Base-by-base conservation (phyloP, 2,797 vertebrate genomes). In the Sorex maritimensis region DNA sequence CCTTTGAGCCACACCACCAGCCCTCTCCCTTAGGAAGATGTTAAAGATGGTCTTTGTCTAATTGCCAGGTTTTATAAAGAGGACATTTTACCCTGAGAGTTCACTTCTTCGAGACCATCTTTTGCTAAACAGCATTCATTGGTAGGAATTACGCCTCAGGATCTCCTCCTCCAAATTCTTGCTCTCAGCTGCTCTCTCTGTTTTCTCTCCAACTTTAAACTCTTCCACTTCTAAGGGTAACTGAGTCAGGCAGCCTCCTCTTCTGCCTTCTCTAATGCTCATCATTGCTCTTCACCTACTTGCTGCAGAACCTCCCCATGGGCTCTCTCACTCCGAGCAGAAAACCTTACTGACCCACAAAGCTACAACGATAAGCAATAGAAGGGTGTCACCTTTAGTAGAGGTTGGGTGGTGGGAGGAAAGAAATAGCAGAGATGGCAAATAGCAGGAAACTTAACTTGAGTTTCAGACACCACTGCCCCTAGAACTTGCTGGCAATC, bases 381-480 rank as follows among this genome's bases (percentile, higher is more conserved):
- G 49, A 49, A 28, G 24, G 44, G 14, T 28, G 28, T 15, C 44
- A 28, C 30, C 8, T 46, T 55, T 44, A 34, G 1, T 67, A 15
- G 9, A 52, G 49, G 30, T 17, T 38, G 13, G 21, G 49, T 6
- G 11, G 2, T 15, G 5, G 10, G 8, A 46, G 63, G 68, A 63
- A 75, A 58, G 52, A 41, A 23, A 26, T 49, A 11, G 74, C 86
- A 41, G 14, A 73, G 41, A 78, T 30, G 34, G n/a, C 49, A 79
- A 87, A 91, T 44, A 92, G 2, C 19, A 75, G 44, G 13, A 52
- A 69, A 14, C n/a, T 87, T 74, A 58, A 68, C 67, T 49, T 69
- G 5, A 17, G 4, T 58, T 10, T 17, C 8, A 26, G 77, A 81
- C 5, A 52, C 30, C 4, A 19, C 41, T 13, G 15, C 82, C 34